Evolutionary conservation across 2,113 vertebrate genomes (phyloP), one percentile per base, ranked within the genome.

Genomic region (Pelobates fuscus): DNA sequence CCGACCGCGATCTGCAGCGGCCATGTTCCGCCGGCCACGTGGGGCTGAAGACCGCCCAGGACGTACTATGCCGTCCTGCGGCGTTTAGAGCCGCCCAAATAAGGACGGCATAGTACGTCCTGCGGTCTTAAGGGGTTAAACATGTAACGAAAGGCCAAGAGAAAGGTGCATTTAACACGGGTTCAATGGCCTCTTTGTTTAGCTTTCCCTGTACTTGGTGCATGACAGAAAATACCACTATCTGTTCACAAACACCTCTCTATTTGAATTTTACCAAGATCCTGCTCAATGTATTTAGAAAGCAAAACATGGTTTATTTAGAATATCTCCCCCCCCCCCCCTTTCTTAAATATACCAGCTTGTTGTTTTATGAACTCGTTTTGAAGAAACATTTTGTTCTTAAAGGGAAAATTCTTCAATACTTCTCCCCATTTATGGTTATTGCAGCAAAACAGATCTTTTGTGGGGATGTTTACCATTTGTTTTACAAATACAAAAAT

Each of bases 121-220:
- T n/a, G n/a, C n/a, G n/a, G n/a, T n/a, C n/a, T n/a, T n/a, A n/a
- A n/a, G n/a, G n/a, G n/a, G n/a, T n/a, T 15, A 4, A 3, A 8
- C 10, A 26, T 49, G 14, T 17, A 49, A 15, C 24, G 49, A 20
- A 10, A 37, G 21, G 27, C 26, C 12, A 68, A 54, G 29, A 67
- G 25, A 68, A 55, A 68, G 46, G 12, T 69, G 52, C 52, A 27
- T 41, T 54, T 69, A 17, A 57, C 10, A 57, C 5, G 0, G 15
- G 25, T 4, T 69, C 52, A 69, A 69, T 69, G 30, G 29, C 2
- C 20, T 69, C 52, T 69, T 69, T 69, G 49, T 69, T 69, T 57
- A 7, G 8, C 20, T 37, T 8, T 32, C 32, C 29, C 52, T n/a
- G 54, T 30, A 37, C 23, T 27, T 37, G 57, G n/a, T 29, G 44